phyloP scores from a whole-genome alignment of 2,797 vertebrate species.

The Nannoperca obscura region DNA sequence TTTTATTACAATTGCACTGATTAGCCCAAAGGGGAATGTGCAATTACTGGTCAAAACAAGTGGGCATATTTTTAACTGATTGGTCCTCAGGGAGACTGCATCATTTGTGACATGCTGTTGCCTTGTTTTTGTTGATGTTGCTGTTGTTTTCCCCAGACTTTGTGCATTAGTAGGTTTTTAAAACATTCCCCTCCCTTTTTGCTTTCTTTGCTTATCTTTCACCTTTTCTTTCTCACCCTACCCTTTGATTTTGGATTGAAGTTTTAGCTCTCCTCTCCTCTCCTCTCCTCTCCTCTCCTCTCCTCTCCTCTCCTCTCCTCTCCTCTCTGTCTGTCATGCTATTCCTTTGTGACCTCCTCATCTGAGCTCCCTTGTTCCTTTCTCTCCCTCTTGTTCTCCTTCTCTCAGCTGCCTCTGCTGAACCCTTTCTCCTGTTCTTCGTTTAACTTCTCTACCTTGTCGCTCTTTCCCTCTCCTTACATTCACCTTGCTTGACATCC shows the following conservation, averaged over 20 bases:
- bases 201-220: constrained; percentile 3
- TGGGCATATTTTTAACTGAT: constrained; percentile 54
- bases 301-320: background rate
- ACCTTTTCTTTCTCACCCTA: background rate
- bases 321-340: constrained; percentile 28
- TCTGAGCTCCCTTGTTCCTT: constrained; percentile 44
- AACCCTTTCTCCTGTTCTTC: constrained; percentile 55
- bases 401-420: constrained; percentile 43
- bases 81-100: constrained; percentile 49
- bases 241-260: background rate
- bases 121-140: constrained; percentile 35
- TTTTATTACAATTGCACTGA: constrained; percentile 43
- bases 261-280: constrained; percentile 1
- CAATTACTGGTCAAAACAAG: constrained; percentile 62
- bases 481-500: constrained; percentile 48
- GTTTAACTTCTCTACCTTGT: constrained; percentile 58
- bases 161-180: background rate
- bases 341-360: constrained; percentile 54
- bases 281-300: background rate
- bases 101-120: constrained; percentile 44
- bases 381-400: constrained; percentile 50
- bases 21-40: constrained; percentile 44
- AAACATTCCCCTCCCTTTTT: background rate
- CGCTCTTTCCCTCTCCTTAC: constrained; percentile 38
- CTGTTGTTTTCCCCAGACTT: constrained; percentile 17